These are phyloP conservation scores for Phoenicopterus ruber DNA, from an alignment of 2,113 vertebrate species.

Conservation along the genomic window DNA sequence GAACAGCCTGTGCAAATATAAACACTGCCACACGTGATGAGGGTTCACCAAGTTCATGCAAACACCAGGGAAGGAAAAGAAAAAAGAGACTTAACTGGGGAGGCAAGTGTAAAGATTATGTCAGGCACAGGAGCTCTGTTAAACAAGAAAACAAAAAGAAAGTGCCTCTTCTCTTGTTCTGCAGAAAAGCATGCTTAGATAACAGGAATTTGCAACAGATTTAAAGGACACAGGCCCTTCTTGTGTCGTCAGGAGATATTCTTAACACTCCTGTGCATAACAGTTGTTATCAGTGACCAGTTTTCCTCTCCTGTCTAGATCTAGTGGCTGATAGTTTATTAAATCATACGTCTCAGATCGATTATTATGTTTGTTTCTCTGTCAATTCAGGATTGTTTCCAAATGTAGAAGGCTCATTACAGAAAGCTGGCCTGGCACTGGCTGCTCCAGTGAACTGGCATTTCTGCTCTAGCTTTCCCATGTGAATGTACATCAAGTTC, in stretches of 20 bases:
- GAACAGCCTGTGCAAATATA: slow-evolving; percentile 75
- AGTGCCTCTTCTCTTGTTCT: neutral
- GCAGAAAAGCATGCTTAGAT: neutral
- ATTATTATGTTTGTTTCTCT: neutral
- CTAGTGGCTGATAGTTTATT: neutral
- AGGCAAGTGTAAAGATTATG: slow-evolving; percentile 62
- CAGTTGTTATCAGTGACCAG: neutral
- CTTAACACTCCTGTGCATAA: neutral
- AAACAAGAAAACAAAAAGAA: slow-evolving; percentile 36
- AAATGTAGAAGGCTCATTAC: neutral
- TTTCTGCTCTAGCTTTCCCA: slow-evolving; percentile 39
- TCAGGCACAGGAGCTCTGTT: slow-evolving; percentile 34
- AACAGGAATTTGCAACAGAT: neutral
- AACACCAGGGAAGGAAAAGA: slow-evolving; percentile 66
- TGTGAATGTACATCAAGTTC: neutral
- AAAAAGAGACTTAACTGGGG: slow-evolving; percentile 46
- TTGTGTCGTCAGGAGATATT: neutral
- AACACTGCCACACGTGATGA: slow-evolving; percentile 69
- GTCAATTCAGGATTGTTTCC: neutral
- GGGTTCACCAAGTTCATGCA: slow-evolving; percentile 75
- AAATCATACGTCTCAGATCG: neutral
- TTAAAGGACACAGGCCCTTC: neutral
- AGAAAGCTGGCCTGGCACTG: neutral
- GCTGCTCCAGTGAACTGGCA: neutral
- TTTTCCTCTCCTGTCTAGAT: neutral